A percentile compares a stretch with the other conserved stretches of the same genome.
phyloP scores from a whole-genome alignment of 2,113 vertebrate genomes.

The Istiophorus platypterus region DNA sequence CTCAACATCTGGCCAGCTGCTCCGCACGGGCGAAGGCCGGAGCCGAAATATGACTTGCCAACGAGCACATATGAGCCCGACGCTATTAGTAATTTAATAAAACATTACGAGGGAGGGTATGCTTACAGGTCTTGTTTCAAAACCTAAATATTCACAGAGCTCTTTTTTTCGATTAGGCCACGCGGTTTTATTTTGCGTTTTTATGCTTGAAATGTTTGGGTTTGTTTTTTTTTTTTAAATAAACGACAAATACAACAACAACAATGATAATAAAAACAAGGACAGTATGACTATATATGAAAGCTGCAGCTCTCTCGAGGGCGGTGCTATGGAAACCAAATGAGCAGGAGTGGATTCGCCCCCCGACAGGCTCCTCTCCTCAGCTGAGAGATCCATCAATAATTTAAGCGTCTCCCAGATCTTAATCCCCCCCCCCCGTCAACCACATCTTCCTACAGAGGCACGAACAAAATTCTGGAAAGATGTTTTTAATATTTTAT shows the following conservation, averaged over 20 bases:
- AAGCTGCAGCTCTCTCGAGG: conserved; percentile 73
- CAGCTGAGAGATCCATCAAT: conserved; percentile 78
- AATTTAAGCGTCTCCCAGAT: conserved; percentile 70
- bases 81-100: not conserved
- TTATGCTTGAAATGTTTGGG: not conserved
- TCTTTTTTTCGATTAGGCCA: not conserved
- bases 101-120: not conserved
- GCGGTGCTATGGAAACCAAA: conserved; percentile 88
- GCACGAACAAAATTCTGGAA: not conserved
- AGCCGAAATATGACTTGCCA: not conserved
- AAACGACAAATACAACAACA: no score
- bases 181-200: not conserved
- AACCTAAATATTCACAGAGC: not conserved
- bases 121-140: not conserved
- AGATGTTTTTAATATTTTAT: not conserved
- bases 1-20: conserved; percentile 68
- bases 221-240: no score
- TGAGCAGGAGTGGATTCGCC: conserved; percentile 64
- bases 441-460: conserved; percentile 44
- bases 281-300: conserved; percentile 13
- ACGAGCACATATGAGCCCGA: not conserved
- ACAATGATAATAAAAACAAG: not conserved
- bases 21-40: not conserved
- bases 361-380: conserved; percentile 63
- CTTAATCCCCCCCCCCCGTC: conserved; percentile 35